Conservation (phyloP, 2,113 vertebrate species). For the Strix uralensis region DNA sequence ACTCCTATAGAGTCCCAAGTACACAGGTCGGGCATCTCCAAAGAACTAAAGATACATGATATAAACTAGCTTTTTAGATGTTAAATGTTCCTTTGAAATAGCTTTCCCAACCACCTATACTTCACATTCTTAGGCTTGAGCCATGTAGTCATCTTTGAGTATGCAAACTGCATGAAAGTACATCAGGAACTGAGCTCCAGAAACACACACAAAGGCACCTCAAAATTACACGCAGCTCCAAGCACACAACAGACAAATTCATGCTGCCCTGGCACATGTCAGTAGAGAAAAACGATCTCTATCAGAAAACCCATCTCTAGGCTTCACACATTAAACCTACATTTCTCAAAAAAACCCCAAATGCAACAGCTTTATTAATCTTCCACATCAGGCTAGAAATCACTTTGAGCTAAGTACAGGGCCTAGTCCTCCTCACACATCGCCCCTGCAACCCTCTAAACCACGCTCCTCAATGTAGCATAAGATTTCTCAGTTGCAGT, state of each 20-base stretch:
- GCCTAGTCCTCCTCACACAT: background rate
- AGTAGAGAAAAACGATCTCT: background rate
- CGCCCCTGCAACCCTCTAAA: fast-evolving
- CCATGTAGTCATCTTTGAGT: background rate
- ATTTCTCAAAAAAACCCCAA: background rate
- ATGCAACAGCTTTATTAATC: background rate
- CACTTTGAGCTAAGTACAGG: background rate
- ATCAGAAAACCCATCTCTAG: background rate
- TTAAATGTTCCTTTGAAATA: background rate
- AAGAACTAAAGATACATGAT: background rate
- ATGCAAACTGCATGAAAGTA: background rate
- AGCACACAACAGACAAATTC: background rate
- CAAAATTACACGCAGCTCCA: background rate
- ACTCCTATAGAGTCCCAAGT: background rate
- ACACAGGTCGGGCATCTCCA: background rate
- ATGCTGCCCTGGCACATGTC: background rate
- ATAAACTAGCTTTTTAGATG: background rate
- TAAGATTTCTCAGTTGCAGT: background rate
- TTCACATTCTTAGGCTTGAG: background rate
- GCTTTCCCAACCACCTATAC: background rate
- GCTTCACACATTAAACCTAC: background rate
- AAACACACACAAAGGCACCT: background rate
- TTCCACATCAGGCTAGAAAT: background rate
- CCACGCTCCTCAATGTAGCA: fast-evolving
- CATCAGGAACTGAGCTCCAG: background rate